phyloP scores from a whole-genome alignment of 2,113 vertebrate species.

The Nothoprocta pentlandii region DNA sequence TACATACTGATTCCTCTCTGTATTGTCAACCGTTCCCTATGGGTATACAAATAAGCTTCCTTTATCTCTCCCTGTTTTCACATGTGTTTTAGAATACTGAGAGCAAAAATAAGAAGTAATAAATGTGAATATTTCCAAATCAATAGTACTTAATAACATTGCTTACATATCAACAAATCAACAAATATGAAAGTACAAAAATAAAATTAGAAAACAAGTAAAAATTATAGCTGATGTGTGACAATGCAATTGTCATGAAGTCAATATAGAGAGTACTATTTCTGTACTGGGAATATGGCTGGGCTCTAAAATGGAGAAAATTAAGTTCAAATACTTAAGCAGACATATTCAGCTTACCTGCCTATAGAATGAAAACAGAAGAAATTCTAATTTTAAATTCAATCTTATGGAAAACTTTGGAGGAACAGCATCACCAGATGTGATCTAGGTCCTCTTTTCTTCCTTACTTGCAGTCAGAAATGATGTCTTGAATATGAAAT shows the following conservation, averaged over 20 bases:
- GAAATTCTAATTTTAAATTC: neutral
- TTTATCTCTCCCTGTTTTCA: neutral
- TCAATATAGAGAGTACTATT: neutral
- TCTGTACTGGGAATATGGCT: neutral
- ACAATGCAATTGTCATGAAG: neutral
- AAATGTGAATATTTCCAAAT: neutral
- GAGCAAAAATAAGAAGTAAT: neutral
- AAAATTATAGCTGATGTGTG: neutral
- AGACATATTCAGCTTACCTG: neutral
- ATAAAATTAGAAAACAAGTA: neutral
- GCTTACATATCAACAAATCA: neutral
- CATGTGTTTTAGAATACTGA: neutral
- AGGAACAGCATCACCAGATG: neutral
- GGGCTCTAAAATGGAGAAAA: neutral
- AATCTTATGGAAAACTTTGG: neutral
- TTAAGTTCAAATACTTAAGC: neutral
- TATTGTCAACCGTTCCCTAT: neutral
- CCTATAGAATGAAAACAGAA: neutral
- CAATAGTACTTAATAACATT: neutral
- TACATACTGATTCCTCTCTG: neutral
- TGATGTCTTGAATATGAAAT: neutral
- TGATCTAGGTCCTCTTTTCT: neutral
- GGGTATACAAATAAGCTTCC: neutral
- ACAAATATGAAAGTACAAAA: neutral
- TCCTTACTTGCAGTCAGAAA: neutral